Evolutionary conservation across 2,113 vertebrate species (phyloP).

Genomic region (Halcyon senegalensis): DNA sequence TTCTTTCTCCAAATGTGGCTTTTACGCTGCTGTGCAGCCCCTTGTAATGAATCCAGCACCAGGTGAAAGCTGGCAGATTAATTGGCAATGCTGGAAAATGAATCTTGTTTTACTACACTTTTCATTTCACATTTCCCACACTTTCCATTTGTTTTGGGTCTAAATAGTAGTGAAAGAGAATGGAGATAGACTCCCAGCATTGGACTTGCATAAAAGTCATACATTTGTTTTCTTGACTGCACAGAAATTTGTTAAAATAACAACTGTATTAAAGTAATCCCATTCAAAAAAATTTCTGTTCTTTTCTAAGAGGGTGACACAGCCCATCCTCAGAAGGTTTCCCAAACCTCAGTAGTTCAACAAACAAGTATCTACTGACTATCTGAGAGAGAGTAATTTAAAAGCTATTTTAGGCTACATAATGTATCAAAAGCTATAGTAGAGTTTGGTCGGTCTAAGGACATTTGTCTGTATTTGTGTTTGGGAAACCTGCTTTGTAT

Average conservation of each 20-base stretch:
- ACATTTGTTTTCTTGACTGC: background rate
- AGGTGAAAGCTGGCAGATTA: background rate
- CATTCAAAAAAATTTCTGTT: background rate
- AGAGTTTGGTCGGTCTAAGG: background rate
- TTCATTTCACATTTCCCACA: background rate
- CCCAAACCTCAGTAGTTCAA: background rate
- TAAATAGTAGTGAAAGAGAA: background rate
- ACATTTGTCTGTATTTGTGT: background rate
- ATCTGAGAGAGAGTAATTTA: background rate
- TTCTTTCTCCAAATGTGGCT: background rate
- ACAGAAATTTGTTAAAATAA: background rate
- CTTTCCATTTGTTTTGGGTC: background rate
- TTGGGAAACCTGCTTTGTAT: background rate
- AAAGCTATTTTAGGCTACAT: background rate
- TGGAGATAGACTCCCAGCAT: background rate
- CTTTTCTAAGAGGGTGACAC: background rate
- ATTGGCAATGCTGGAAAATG: background rate
- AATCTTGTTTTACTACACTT: background rate
- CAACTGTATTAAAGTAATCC: background rate
- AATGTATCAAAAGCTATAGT: background rate
- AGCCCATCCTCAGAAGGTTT: background rate
- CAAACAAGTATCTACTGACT: background rate
- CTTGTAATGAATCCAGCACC: background rate
- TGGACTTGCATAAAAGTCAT: background rate
- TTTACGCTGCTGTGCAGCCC: fast-evolving